These are phyloP conservation scores for Hapalemur alaotrensis DNA, from an alignment of 2,797 vertebrate species.

Conservation along the genomic window DNA sequence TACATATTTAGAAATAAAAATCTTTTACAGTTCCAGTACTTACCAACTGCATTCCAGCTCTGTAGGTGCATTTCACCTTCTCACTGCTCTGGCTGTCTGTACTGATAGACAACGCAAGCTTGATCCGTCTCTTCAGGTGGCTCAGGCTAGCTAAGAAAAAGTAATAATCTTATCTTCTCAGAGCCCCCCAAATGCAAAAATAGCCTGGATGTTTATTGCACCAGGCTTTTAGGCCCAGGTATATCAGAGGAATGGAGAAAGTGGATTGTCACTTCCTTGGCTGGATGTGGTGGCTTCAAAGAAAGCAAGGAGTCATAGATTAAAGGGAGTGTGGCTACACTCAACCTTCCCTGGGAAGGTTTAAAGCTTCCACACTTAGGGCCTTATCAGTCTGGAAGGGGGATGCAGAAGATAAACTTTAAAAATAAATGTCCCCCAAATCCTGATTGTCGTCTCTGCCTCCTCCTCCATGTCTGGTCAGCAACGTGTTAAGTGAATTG, in stretches of 20 bases:
- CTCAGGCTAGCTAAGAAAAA: constrained; percentile 36
- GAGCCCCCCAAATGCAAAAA: constrained; percentile 55
- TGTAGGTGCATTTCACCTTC: background rate
- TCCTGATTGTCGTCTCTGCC: constrained; percentile 68
- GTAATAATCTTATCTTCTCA: constrained; percentile 46
- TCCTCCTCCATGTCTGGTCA: constrained; percentile 80
- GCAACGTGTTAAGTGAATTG: constrained; percentile 88
- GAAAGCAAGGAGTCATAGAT: constrained; percentile 71
- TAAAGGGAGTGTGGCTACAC: constrained; percentile 73
- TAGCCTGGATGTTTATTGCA: constrained; percentile 54
- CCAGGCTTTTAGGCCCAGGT: constrained; percentile 67
- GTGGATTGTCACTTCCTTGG: constrained; percentile 69
- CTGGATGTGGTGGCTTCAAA: constrained; percentile 75
- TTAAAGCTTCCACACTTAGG: constrained; percentile 75
- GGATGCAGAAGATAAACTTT: constrained; percentile 82
- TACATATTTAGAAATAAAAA: constrained; percentile 55
- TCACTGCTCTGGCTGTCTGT: constrained; percentile 34
- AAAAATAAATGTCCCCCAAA: constrained; percentile 82
- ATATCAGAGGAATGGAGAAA: constrained; percentile 49
- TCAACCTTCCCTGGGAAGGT: constrained; percentile 76
- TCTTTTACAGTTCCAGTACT: background rate
- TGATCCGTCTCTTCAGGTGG: constrained; percentile 56
- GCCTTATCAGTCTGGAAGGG: constrained; percentile 75
- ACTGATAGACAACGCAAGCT: background rate
- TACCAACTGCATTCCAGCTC: background rate